These are phyloP conservation scores for Darevskia mixta DNA, from an alignment of 2,797 vertebrate species.

Conservation along the genomic window DNA sequence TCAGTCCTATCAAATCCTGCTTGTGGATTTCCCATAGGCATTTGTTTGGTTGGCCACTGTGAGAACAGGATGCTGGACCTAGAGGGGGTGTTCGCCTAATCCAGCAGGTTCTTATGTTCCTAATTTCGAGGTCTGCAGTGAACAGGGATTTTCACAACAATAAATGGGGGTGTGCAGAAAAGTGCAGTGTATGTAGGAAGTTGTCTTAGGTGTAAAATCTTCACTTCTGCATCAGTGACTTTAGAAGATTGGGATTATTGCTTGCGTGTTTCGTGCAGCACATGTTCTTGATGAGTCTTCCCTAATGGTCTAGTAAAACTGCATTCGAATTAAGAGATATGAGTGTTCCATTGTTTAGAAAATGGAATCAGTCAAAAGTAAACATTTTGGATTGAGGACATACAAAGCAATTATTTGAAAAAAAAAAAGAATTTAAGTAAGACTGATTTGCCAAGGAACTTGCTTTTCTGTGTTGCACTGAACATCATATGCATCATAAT, in stretches of 20 bases:
- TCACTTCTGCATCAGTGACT: neutral
- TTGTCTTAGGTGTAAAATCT: neutral
- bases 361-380: slow-evolving; percentile 32
- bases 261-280: neutral
- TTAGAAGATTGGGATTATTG: too few species aligned
- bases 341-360: neutral
- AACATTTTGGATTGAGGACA: slow-evolving; percentile 28
- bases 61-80: too few species aligned
- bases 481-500: neutral
- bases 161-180: neutral
- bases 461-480: slow-evolving; percentile 28
- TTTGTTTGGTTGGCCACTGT: too few species aligned
- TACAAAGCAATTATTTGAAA: neutral
- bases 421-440: neutral
- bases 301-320: slow-evolving; percentile 11
- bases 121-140: neutral
- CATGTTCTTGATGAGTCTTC: neutral
- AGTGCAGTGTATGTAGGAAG: neutral
- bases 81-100: too few species aligned
- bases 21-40: too few species aligned
- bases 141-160: neutral
- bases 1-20: too few species aligned
- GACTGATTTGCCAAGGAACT: neutral
- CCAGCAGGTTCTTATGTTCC: neutral
- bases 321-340: neutral